phyloP scores from a whole-genome alignment of 2,113 vertebrate genomes.

The Notothenia rossii region DNA sequence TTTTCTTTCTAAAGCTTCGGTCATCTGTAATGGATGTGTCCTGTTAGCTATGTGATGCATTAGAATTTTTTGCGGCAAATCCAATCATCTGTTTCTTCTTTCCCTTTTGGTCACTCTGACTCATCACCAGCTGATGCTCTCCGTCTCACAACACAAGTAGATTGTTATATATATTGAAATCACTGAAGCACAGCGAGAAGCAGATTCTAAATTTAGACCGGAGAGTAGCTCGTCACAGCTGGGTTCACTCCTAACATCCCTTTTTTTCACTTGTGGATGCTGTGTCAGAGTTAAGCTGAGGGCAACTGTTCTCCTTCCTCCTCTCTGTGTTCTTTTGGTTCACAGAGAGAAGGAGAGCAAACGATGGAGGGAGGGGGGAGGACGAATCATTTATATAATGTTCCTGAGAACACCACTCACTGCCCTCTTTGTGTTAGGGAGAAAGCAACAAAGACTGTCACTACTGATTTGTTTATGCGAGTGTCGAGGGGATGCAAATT shows the following conservation, averaged over 20 bases:
- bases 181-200: no score
- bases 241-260: background rate
- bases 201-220: background rate
- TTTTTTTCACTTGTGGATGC: background rate
- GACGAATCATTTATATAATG: conserved; percentile 52
- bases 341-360: conserved; percentile 8
- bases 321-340: conserved; percentile 4
- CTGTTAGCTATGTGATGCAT: background rate
- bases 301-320: conserved; percentile 1
- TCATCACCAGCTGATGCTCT: conserved; percentile 20
- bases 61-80: background rate
- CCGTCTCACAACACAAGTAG: background rate
- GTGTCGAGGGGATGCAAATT: conserved; percentile 7
- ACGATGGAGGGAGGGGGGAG: background rate
- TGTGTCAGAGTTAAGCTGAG: conserved; percentile 7
- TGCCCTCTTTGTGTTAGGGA: conserved; percentile 62
- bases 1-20: background rate
- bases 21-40: background rate
- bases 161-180: background rate
- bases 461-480: conserved; percentile 44
- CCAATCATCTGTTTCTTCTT: background rate
- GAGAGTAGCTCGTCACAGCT: background rate
- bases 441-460: conserved; percentile 57
- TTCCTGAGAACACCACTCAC: conserved; percentile 41
- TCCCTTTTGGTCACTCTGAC: background rate